Conservation (phyloP, 2,888 invertebrate species). For the Ametastegia equiseti region DNA sequence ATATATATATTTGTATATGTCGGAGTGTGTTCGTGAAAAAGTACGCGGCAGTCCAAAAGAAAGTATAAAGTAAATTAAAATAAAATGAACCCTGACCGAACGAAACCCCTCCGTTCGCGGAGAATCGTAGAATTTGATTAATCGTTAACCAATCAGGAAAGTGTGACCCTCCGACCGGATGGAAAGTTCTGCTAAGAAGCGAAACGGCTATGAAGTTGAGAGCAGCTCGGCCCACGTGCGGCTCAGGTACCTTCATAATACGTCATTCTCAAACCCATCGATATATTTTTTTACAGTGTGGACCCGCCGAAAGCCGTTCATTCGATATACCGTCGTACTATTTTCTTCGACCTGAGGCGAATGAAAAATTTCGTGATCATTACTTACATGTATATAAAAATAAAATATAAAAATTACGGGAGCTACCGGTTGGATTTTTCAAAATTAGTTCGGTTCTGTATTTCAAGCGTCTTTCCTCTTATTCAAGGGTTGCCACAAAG, state of each 20-base stretch:
- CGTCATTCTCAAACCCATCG: slow-evolving; percentile 60
- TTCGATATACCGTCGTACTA: neutral
- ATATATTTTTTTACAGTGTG: slow-evolving; percentile 49
- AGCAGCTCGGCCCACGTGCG: slow-evolving; percentile 74
- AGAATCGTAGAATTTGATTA: slow-evolving; percentile 47
- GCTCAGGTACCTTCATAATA: slow-evolving; percentile 74
- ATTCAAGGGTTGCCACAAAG: neutral
- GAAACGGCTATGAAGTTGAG: slow-evolving; percentile 74
- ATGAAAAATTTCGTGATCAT: neutral
- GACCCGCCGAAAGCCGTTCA: slow-evolving; percentile 44
- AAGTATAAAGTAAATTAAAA: neutral
- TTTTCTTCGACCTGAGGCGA: neutral
- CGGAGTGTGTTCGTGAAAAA: neutral
- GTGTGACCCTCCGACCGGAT: slow-evolving; percentile 79
- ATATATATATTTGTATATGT: neutral
- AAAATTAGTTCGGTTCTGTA: no score
- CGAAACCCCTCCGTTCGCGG: slow-evolving; percentile 20
- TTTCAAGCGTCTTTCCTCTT: neutral
- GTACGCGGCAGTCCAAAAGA: neutral
- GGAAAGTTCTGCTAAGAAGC: slow-evolving; percentile 75
- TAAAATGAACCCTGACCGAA: slow-evolving; percentile 15
- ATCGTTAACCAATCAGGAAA: slow-evolving; percentile 75
- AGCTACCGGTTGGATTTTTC: no score
- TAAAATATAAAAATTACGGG: neutral
- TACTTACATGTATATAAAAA: neutral